A percentile compares a stretch with the other conserved stretches of the same genome.
Evolutionary conservation across 2,797 vertebrate genomes (phyloP).

Genomic region (Bothrops alternatus): DNA sequence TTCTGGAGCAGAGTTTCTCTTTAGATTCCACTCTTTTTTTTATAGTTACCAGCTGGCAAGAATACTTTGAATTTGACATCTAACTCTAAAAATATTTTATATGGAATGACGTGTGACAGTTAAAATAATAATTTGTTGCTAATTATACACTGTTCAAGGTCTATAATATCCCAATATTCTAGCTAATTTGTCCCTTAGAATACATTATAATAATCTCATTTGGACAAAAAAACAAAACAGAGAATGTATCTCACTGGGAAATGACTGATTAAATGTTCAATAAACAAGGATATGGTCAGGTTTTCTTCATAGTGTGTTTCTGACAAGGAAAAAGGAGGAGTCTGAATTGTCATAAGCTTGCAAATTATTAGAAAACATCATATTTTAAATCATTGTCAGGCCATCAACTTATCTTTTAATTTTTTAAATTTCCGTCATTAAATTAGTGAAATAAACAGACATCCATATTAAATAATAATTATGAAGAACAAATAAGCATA

Average conservation of each 20-base stretch:
- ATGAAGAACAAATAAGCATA: background rate
- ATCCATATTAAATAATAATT: background rate
- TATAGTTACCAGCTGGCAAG: background rate
- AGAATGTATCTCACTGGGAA: background rate
- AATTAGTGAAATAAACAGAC: background rate
- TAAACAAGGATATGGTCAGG: background rate
- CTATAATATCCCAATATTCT: background rate
- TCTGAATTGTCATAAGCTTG: background rate
- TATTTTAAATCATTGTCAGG: background rate
- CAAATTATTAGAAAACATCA: background rate
- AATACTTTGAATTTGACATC: background rate
- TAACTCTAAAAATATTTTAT: background rate
- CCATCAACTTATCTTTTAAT: background rate
- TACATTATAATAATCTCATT: background rate
- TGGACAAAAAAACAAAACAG: background rate
- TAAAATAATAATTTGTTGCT: background rate
- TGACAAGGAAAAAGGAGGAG: background rate
- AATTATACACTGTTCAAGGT: background rate
- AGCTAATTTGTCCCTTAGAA: background rate
- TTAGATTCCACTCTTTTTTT: background rate
- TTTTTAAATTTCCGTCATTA: background rate
- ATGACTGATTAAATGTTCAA: background rate
- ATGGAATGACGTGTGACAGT: background rate
- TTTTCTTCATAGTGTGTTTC: background rate
- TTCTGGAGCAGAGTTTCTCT: background rate